Evolutionary conservation across 2,888 invertebrate genomes (phyloP).

Genomic region (Bugulina stolonifera): DNA sequence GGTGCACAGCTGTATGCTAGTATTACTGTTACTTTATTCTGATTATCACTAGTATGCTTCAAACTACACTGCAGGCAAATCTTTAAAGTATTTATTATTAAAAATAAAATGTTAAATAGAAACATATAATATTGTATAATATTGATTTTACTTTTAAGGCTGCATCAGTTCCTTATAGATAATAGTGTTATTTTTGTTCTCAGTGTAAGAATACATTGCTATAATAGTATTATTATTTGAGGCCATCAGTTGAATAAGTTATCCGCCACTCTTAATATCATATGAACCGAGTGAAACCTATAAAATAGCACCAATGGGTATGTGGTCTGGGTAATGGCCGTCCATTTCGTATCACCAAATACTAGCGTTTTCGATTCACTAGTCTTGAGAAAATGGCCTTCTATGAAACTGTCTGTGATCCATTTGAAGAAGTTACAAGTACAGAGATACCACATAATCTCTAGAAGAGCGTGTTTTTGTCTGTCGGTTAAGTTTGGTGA

Average conservation of each 20-base stretch:
- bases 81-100: too few relatives aligned
- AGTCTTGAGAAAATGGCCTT: conserved; percentile 18
- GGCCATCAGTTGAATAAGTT: background rate
- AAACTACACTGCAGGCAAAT: too few relatives aligned
- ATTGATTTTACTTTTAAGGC: too few relatives aligned
- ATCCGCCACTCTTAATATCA: background rate
- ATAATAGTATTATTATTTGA: too few relatives aligned
- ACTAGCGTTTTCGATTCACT: conserved; percentile 7
- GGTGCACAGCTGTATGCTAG: too few relatives aligned
- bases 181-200: too few relatives aligned
- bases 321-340: conserved; percentile 8
- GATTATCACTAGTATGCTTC: too few relatives aligned
- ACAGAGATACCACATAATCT: conserved; percentile 14
- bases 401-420: conserved; percentile 20
- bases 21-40: too few relatives aligned
- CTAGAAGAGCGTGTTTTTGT: background rate
- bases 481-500: background rate
- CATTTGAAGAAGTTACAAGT: conserved; percentile 20
- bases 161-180: too few relatives aligned
- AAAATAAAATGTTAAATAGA: too few relatives aligned
- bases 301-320: conserved; percentile 19
- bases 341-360: conserved; percentile 11
- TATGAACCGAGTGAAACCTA: conserved; percentile 23
- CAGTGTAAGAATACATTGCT: too few relatives aligned
- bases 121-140: too few relatives aligned